phyloP scores from a whole-genome alignment of 2,113 vertebrate genomes.

The Lycocorax pyrrhopterus region DNA sequence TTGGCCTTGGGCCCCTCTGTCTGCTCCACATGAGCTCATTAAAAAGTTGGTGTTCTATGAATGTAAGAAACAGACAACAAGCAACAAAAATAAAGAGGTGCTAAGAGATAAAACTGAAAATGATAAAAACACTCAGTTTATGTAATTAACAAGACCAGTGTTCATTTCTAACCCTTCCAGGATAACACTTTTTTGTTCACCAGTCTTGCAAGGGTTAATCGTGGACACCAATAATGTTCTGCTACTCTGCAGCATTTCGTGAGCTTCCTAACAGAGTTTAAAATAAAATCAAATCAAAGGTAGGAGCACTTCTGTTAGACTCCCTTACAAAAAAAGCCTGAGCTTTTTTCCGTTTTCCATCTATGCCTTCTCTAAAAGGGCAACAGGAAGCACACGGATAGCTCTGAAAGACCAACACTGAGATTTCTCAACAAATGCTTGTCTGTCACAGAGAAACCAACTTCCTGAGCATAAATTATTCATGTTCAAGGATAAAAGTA shows the following conservation, averaged over 20 bases:
- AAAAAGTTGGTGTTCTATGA: neutral
- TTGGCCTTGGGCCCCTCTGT: slow-evolving; percentile 5
- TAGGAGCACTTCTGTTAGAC: neutral
- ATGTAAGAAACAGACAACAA: neutral
- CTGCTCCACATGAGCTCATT: neutral
- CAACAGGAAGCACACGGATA: neutral
- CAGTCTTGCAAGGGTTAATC: neutral
- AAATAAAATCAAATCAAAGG: neutral
- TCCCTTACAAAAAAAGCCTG: neutral
- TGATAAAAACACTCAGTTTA: neutral
- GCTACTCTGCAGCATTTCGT: neutral
- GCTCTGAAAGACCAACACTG: neutral
- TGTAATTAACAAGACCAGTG: neutral
- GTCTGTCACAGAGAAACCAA: neutral
- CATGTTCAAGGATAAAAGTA: slow-evolving; percentile 32
- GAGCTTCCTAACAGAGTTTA: neutral
- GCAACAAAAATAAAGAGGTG: neutral
- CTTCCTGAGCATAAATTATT: slow-evolving; percentile 42
- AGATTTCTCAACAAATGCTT: slow-evolving; percentile 5
- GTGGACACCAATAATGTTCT: neutral
- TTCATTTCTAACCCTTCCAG: neutral
- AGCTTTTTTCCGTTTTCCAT: neutral
- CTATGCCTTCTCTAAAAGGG: neutral
- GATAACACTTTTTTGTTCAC: neutral
- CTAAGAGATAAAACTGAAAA: neutral